phyloP scores from a whole-genome alignment of 2,797 vertebrate genomes.

The Galago senegalensis region DNA sequence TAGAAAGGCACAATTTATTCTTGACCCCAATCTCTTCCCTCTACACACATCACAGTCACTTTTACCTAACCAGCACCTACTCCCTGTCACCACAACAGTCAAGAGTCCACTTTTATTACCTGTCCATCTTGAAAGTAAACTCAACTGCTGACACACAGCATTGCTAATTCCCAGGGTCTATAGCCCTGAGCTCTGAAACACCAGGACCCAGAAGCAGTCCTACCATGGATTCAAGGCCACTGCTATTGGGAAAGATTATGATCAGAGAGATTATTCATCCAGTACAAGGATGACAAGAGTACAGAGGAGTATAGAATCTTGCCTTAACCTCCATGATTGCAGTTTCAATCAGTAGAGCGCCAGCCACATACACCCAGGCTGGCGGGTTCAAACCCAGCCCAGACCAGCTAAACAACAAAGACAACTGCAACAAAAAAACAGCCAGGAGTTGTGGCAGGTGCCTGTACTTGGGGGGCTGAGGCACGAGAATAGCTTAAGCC shows the following conservation, averaged over 20 bases:
- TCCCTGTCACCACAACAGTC: not conserved
- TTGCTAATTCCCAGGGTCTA: not conserved
- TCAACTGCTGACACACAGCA: not conserved
- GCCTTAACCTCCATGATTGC: not conserved
- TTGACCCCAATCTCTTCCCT: not conserved
- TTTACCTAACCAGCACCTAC: not conserved
- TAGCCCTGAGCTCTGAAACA: not conserved
- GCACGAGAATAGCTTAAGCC: too few relatives aligned
- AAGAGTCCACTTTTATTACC: not conserved
- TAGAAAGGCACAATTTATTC: not conserved
- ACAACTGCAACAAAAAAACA: too few relatives aligned
- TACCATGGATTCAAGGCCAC: not conserved
- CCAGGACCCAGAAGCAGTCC: not conserved
- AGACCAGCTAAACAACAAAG: too few relatives aligned
- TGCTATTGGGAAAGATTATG: not conserved
- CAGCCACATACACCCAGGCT: too few relatives aligned
- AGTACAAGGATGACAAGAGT: not conserved
- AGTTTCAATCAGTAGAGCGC: not conserved
- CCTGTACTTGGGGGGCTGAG: too few relatives aligned
- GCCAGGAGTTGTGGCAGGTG: too few relatives aligned
- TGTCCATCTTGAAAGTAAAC: constrained; percentile 11
- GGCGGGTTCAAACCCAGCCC: too few relatives aligned
- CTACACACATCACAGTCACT: not conserved
- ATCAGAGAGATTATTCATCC: not conserved
- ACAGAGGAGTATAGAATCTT: not conserved